Evolutionary conservation across 2,113 vertebrate genomes (phyloP), one percentile per base, ranked within the genome.

Genomic region (Fulmarus glacialis): DNA sequence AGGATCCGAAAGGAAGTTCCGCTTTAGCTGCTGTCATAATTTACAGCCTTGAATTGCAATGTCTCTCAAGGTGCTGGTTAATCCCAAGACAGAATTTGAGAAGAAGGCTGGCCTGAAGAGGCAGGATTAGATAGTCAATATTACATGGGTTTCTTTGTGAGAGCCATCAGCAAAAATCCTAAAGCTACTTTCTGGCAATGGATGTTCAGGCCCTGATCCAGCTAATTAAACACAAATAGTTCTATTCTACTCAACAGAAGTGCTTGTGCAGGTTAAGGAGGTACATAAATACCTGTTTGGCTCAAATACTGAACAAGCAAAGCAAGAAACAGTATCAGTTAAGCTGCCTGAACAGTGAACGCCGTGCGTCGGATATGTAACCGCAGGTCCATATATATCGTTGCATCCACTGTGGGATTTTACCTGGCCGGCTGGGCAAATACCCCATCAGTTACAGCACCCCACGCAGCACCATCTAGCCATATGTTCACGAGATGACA

Each of bases 321-420:
- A 73, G 36, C 66, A 83, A 82, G 64, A 67, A 73, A 52, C 29
- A 16, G 15, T 8, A 26, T 6, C 29, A 27, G 36, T 50, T 52
- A 30, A 68, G 42, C 23, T 47, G 64, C 24, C 23, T 9, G 34
- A 29, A 47, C 59, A 23, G 53, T 0, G 1, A 67, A 23, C 0
- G 0, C 70, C 26, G 15, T 1, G 3, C 0, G 1, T 8, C 1
- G 2, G 63, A 21, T 67, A 59, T 0, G 0, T 43, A 59, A 43
- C 40, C 1, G 0, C 63, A 21, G 26, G 52, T 38, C 23, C 22
- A 8, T 2, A 16, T 5, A 6, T 9, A 24, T 4, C 34, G 32
- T 20, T 23, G 9, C 45, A 56, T 24, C 32, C 62, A 20, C 29
- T 3, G 22, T 5, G 32, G 38, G 18, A 30, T 58, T 74, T 58